Percentiles rank a stretch among this genome's conserved stretches.
Evolutionary conservation across 2,888 invertebrate species (phyloP).

Genomic region (Adela reaumurella): DNA sequence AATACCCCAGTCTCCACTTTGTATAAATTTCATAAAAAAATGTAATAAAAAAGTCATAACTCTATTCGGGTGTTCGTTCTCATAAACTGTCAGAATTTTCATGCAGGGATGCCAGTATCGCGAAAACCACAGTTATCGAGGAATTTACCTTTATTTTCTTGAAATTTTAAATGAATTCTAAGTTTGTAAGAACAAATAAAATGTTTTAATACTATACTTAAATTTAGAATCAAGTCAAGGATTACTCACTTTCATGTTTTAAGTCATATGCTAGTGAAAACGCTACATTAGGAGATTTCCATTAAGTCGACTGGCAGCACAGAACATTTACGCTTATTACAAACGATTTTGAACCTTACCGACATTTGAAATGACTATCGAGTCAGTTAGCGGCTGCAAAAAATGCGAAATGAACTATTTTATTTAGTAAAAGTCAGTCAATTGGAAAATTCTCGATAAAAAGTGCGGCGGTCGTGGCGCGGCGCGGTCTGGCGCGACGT

Average conservation of each 20-base stretch:
- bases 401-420: conserved; percentile 1
- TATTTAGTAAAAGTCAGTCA: conserved; percentile 1
- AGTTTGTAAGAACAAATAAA: too few relatives aligned
- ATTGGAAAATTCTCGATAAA: conserved; percentile 6
- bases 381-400: neutral
- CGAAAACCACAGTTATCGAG: too few relatives aligned
- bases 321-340: neutral
- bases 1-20: neutral
- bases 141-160: too few relatives aligned
- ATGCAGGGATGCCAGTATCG: neutral
- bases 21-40: conserved; percentile 51
- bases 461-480: conserved; percentile 1
- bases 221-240: too few relatives aligned
- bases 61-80: conserved; percentile 19
- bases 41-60: conserved; percentile 57
- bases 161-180: too few relatives aligned
- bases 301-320: too few relatives aligned
- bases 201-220: too few relatives aligned
- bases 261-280: too few relatives aligned
- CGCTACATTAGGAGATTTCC: too few relatives aligned
- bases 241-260: too few relatives aligned
- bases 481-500: conserved; percentile 4
- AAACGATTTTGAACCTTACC: neutral
- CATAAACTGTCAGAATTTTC: neutral
- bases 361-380: neutral